Evolutionary conservation across 2,888 invertebrate species (phyloP), one percentile per base, ranked within the genome.

Genomic region (Torymus tubicola): DNA sequence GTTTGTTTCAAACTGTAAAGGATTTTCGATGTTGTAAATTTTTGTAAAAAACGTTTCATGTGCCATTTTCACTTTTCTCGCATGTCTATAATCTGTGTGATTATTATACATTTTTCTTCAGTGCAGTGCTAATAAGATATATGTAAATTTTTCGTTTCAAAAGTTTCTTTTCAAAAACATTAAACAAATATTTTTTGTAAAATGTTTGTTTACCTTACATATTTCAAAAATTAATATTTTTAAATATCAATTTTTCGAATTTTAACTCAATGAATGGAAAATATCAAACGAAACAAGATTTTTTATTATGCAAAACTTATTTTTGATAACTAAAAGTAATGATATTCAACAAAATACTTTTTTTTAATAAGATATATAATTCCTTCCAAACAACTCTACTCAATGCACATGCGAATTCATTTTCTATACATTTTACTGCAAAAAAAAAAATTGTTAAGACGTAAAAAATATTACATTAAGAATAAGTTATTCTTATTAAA

Each of bases 51-150:
- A 70, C 10, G 72, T 52, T 73, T 61, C 31, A 24, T 75, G 81
- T 83, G 81, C 81, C 82, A 82, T 82, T 81, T 50, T 55, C 61
- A 65, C 31, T 70, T 78, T 42, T 50, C 50, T 71, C 53, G 58
- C 64, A 60, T 52, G n/a, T 52, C 13, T 76, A 42, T 72, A 73
- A 70, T 18, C 2, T 63, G 55, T 65, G 65, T 72, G 74, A 65
- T 67, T 74, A 63, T 21, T 77, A 73, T 70, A 69, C 13, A 70
- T 60, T 71, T 75, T 55, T 53, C 64, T 12, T 61, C 50, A 70
- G 24, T 74, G n/a, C 55, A 57, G 31, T 72, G 71, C 64, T 58
- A 52, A 75, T 68, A 67, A 61, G 58, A 52, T 58, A 24, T 12
- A 63, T 60, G 68, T 75, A 76, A 80, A 72, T 76, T 72, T 63